A percentile compares a stretch with the other conserved stretches of the same genome.
Evolutionary conservation across 1,140 invertebrate genomes (phyloP).

Genomic region (Papilio dardanus): DNA sequence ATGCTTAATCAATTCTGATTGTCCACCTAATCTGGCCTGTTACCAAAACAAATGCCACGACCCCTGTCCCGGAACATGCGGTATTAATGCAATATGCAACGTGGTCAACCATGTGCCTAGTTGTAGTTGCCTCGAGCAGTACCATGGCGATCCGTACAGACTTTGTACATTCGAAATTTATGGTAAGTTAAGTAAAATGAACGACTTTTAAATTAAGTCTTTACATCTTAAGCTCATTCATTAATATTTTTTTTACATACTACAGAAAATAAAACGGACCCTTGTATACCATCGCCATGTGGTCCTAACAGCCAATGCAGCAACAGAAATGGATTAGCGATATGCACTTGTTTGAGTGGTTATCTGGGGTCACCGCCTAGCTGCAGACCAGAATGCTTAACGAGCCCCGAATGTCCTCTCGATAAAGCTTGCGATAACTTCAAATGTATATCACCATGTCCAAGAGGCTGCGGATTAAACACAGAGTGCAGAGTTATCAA

Average conservation of each 20-base stretch:
- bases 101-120: constrained; percentile 87
- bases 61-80: constrained; percentile 86
- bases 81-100: constrained; percentile 85
- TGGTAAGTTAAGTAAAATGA: constrained; percentile 77
- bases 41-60: constrained; percentile 84
- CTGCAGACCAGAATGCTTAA: constrained; percentile 86
- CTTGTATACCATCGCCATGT: constrained; percentile 81
- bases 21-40: constrained; percentile 81
- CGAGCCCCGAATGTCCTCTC: constrained; percentile 85
- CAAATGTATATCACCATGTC: constrained; percentile 87
- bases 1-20: constrained; percentile 84
- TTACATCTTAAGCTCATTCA: constrained; percentile 4
- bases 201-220: constrained; percentile 22
- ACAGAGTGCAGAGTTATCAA: constrained; percentile 86
- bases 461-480: constrained; percentile 84
- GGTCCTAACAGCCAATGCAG: constrained; percentile 86
- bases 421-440: constrained; percentile 85
- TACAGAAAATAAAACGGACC: constrained; percentile 60
- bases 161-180: constrained; percentile 75
- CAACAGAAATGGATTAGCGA: constrained; percentile 72
- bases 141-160: constrained; percentile 90
- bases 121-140: constrained; percentile 89
- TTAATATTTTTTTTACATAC: constrained; percentile 47
- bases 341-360: constrained; percentile 85
- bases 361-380: constrained; percentile 86